phyloP scores from a whole-genome alignment of 2,113 vertebrate species.

The Labrus mixtus region DNA sequence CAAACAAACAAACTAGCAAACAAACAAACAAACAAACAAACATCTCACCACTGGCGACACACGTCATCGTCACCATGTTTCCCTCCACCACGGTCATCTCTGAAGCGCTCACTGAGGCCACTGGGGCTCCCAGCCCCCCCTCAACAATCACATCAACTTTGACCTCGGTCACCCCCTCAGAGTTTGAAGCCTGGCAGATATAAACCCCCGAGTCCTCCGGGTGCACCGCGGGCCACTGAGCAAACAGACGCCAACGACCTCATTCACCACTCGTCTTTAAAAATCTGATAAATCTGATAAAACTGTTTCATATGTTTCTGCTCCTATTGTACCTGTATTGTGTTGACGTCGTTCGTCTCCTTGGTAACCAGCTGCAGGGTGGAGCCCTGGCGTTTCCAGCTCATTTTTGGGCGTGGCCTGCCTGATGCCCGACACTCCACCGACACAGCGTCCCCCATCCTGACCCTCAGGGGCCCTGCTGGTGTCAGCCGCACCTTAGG shows the following conservation, averaged over 20 bases:
- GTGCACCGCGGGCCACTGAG: slow-evolving; percentile 84
- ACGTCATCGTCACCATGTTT: slow-evolving; percentile 85
- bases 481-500: slow-evolving; percentile 90
- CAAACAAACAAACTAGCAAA: too few relatives aligned
- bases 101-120: slow-evolving; percentile 77
- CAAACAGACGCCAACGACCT: background rate
- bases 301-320: background rate
- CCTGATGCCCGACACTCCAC: slow-evolving; percentile 90
- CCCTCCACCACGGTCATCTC: slow-evolving; percentile 87
- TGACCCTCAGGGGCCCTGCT: slow-evolving; percentile 83
- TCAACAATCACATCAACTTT: slow-evolving; percentile 87
- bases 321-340: slow-evolving; percentile 50
- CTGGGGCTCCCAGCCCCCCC: slow-evolving; percentile 59
- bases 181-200: slow-evolving; percentile 88
- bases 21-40: too few relatives aligned
- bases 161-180: slow-evolving; percentile 85
- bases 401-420: slow-evolving; percentile 86
- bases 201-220: slow-evolving; percentile 88
- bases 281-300: background rate
- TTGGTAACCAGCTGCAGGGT: slow-evolving; percentile 80
- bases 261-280: too few relatives aligned
- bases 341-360: slow-evolving; percentile 81
- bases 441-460: slow-evolving; percentile 85
- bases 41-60: slow-evolving; percentile 86
- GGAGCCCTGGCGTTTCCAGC: slow-evolving; percentile 88